These are phyloP conservation scores for Agrotis puta DNA, from an alignment of 2,888 invertebrate species.

Conservation along the genomic window DNA sequence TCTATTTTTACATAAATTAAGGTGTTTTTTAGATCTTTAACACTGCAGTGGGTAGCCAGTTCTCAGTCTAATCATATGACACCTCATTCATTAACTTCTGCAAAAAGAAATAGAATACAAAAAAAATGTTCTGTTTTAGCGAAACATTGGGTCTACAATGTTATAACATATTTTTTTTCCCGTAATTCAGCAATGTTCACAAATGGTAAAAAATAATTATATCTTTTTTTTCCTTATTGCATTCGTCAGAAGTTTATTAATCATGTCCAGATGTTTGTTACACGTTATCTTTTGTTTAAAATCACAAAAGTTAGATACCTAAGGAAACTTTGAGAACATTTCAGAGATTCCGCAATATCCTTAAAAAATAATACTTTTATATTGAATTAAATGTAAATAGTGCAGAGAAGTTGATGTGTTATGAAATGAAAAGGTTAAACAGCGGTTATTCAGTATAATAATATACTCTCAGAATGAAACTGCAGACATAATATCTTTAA, in stretches of 20 bases:
- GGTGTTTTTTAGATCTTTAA: not conserved
- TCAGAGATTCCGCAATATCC: constrained; percentile 14
- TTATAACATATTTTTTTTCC: not conserved
- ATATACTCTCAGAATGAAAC: not conserved
- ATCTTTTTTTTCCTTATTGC: constrained; percentile 31
- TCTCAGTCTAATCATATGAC: not conserved
- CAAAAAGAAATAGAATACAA: no score
- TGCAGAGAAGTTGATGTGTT: constrained; percentile 11
- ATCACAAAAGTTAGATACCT: constrained; percentile 4
- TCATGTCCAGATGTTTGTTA: constrained; percentile 25
- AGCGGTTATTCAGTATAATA: constrained; percentile 7
- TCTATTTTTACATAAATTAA: not conserved
- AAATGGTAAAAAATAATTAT: constrained; percentile 4
- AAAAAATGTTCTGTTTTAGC: not conserved
- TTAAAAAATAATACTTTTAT: constrained; percentile 30
- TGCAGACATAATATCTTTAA: not conserved
- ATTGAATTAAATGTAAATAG: constrained; percentile 27
- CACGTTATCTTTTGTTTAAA: constrained; percentile 17
- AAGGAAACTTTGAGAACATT: constrained; percentile 6
- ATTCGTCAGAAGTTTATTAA: constrained; percentile 42
- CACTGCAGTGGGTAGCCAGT: not conserved
- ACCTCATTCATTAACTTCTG: not conserved
- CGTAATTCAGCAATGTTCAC: not conserved
- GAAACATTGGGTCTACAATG: not conserved
- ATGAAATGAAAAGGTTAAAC: constrained; percentile 4